Percentiles rank a stretch among this genome's conserved stretches.
phyloP scores from a whole-genome alignment of 2,797 vertebrate genomes.

The Myripristis murdjan region DNA sequence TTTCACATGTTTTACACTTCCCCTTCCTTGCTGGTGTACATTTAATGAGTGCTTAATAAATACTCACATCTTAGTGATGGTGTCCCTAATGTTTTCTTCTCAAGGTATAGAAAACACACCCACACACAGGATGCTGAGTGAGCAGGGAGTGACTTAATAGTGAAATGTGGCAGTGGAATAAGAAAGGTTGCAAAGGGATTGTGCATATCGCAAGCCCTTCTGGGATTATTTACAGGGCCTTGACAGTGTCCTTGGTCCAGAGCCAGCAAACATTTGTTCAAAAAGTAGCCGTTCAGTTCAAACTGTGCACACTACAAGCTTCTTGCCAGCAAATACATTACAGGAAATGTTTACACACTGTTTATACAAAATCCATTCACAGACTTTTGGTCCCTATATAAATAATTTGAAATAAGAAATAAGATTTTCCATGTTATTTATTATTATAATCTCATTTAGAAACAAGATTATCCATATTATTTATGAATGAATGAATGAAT shows the following conservation, averaged over 20 bases:
- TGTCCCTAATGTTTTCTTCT: background rate
- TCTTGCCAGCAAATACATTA: conserved; percentile 27
- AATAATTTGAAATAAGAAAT: too few species aligned
- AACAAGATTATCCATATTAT: too few species aligned
- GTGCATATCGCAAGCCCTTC: background rate
- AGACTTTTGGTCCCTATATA: too few species aligned
- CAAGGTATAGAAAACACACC: background rate
- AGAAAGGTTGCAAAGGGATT: background rate
- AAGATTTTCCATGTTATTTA: too few species aligned
- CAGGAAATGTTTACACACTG: background rate
- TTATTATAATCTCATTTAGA: too few species aligned
- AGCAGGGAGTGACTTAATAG: conserved; percentile 13
- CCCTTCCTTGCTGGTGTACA: too few species aligned
- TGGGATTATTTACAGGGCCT: conserved; percentile 33
- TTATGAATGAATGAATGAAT: too few species aligned
- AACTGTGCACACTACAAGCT: conserved; percentile 3
- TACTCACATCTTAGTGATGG: too few species aligned
- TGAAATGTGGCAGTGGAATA: conserved; percentile 4
- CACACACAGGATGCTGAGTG: background rate
- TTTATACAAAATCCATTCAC: too few species aligned
- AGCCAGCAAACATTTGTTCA: conserved; percentile 41
- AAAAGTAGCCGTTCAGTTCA: conserved; percentile 2
- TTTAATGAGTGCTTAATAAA: too few species aligned
- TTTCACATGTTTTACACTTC: too few species aligned
- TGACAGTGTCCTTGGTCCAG: conserved; percentile 15